Conservation (phyloP, 1,140 invertebrate genomes). For the Sycophaga agraensis region DNA sequence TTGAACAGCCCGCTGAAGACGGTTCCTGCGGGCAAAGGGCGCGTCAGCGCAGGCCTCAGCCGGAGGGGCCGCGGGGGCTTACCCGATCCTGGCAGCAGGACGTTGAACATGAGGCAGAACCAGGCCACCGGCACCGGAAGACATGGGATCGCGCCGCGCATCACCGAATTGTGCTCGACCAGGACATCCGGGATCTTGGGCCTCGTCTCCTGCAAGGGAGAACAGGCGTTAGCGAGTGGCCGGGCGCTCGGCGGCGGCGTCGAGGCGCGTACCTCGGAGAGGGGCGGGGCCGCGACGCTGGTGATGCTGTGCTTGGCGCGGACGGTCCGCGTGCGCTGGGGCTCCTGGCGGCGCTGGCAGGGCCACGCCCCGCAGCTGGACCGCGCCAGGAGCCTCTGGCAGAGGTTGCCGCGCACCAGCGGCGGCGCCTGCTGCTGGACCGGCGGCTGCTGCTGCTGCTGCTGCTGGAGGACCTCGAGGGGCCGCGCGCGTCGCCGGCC, state of each 20-base stretch:
- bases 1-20: constrained; percentile 84
- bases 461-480: too few relatives aligned
- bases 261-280: constrained; percentile 44
- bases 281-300: constrained; percentile 51
- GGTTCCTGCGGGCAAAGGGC: constrained; percentile 70
- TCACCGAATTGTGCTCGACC: constrained; percentile 78
- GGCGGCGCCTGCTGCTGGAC: constrained; percentile 29
- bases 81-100: constrained; percentile 84
- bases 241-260: too few relatives aligned
- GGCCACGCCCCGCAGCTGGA: constrained; percentile 44
- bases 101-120: constrained; percentile 83
- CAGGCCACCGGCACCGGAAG: constrained; percentile 80
- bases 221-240: constrained; percentile 16
- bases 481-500: too few relatives aligned
- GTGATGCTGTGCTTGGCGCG: constrained; percentile 56
- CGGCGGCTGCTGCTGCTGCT: constrained; percentile 27
- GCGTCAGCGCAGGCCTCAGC: too few relatives aligned
- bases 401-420: constrained; percentile 30
- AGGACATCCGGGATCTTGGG: constrained; percentile 75
- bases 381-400: constrained; percentile 22
- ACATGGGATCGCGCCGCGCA: constrained; percentile 86
- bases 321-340: constrained; percentile 43
- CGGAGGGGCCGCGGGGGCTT: constrained; percentile 31
- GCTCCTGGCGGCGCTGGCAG: constrained; percentile 34
- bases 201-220: constrained; percentile 68